Percentiles rank a stretch among this genome's conserved stretches.
phyloP scores from a whole-genome alignment of 2,888 invertebrate genomes.

The Coenonympha glycerion region DNA sequence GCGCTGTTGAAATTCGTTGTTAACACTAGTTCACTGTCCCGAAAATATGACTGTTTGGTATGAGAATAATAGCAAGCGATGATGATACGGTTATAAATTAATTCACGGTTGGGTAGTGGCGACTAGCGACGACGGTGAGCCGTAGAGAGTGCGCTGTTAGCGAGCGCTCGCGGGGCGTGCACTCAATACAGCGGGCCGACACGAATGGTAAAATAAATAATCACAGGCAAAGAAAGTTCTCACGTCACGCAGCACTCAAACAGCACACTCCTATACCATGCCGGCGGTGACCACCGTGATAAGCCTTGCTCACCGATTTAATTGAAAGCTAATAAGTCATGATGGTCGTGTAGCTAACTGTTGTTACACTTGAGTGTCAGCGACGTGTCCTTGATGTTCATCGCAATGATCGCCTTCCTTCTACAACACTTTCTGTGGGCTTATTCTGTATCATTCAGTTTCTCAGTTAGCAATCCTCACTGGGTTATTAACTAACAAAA shows the following conservation, averaged over 20 bases:
- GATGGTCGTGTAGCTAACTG: conserved; percentile 49
- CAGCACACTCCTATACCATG: no score
- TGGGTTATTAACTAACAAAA: no score
- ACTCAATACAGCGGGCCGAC: conserved; percentile 50
- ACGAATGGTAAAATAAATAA: conserved; percentile 63
- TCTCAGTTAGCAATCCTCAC: no score
- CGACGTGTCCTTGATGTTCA: conserved; percentile 26
- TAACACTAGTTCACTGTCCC: conserved; percentile 43
- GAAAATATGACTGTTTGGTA: conserved; percentile 40
- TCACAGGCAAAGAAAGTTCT: conserved; percentile 64
- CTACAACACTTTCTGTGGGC: no score
- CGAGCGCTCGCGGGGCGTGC: conserved; percentile 45
- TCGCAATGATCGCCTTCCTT: background rate
- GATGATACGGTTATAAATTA: conserved; percentile 42
- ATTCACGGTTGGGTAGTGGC: conserved; percentile 55
- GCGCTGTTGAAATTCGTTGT: conserved; percentile 34
- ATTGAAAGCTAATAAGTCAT: conserved; percentile 56
- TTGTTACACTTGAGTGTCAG: conserved; percentile 30
- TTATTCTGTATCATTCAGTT: no score
- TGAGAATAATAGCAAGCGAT: conserved; percentile 29
- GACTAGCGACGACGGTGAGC: conserved; percentile 39
- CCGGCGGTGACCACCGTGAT: no score
- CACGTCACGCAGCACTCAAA: conserved; percentile 54
- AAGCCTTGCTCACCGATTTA: conserved; percentile 57
- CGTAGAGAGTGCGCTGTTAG: conserved; percentile 29